phyloP scores from a whole-genome alignment of 2,888 invertebrate genomes.

The Vanessa cardui region DNA sequence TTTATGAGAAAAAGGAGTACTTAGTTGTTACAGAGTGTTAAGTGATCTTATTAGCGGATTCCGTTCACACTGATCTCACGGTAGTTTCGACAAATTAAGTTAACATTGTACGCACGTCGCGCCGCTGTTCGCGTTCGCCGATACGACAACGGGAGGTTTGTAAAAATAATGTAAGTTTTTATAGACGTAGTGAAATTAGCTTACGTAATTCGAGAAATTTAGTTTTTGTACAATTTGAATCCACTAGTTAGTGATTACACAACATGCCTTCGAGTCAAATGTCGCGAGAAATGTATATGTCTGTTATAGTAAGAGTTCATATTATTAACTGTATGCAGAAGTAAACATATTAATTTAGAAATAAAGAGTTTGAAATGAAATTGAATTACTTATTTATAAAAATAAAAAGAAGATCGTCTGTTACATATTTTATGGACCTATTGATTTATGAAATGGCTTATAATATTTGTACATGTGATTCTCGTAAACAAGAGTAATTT shows the following conservation, averaged over 20 bases:
- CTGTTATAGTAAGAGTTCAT: conserved; percentile 43
- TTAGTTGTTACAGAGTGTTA: conserved; percentile 40
- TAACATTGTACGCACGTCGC: conserved; percentile 9
- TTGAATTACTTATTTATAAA: conserved; percentile 5
- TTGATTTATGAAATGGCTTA: conserved; percentile 6
- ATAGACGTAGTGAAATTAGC: conserved; percentile 66
- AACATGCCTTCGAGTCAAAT: conserved; percentile 53
- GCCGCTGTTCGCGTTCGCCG: background rate
- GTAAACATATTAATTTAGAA: conserved; percentile 41
- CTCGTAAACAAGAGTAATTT: background rate
- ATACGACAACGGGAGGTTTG: conserved; percentile 46
- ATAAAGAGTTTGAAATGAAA: conserved; percentile 45
- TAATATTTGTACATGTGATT: conserved; percentile 10
- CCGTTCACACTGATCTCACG: conserved; percentile 39
- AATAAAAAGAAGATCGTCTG: background rate
- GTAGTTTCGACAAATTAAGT: conserved; percentile 28
- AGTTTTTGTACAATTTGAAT: conserved; percentile 78
- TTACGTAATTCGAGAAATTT: conserved; percentile 67
- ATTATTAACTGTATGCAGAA: conserved; percentile 39
- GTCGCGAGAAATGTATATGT: conserved; percentile 43
- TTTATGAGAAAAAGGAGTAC: conserved; percentile 42
- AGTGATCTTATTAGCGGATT: conserved; percentile 18
- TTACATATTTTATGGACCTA: background rate
- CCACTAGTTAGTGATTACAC: conserved; percentile 69
- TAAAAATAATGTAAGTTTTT: conserved; percentile 71